A percentile compares a stretch with the other conserved stretches of the same genome.
phyloP scores from a whole-genome alignment of 2,888 invertebrate species.

The Timandra comae region DNA sequence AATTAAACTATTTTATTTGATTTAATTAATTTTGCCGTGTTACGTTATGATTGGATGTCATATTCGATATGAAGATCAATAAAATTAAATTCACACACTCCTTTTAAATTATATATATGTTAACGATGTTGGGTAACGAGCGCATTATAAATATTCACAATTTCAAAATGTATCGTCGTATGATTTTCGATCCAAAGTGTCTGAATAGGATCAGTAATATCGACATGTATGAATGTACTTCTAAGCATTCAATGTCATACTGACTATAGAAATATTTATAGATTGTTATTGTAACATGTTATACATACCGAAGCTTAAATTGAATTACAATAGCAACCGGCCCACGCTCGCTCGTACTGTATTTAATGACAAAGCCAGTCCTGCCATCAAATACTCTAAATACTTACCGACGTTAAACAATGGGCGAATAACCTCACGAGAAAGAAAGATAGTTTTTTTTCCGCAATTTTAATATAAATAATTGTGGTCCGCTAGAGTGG shows the following conservation, averaged over 20 bases:
- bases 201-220: conserved; percentile 46
- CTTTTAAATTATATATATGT: conserved; percentile 26
- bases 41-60: conserved; percentile 13
- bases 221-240: conserved; percentile 51
- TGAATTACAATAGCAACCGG: conserved; percentile 53
- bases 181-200: conserved; percentile 55
- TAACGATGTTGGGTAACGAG: conserved; percentile 26
- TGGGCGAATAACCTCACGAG: conserved; percentile 36
- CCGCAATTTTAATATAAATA: conserved; percentile 58
- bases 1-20: conserved; percentile 1
- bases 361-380: conserved; percentile 31
- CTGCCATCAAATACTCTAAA: conserved; percentile 50
- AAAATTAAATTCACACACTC: conserved; percentile 24
- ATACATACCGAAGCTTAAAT: conserved; percentile 29
- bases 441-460: conserved; percentile 52
- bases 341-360: conserved; percentile 45
- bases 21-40: conserved; percentile 15
- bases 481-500: conserved; percentile 47
- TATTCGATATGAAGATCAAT: conserved; percentile 17
- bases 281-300: conserved; percentile 18
- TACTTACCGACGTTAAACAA: conserved; percentile 46
- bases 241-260: conserved; percentile 56
- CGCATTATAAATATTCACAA: conserved; percentile 29
- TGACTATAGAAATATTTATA: conserved; percentile 34
- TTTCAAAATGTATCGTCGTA: conserved; percentile 38